These are phyloP conservation scores for Pelagia noctiluca DNA, from an alignment of 30 jellyfish, hydroid and myxozoan species.

Conservation along the genomic window DNA sequence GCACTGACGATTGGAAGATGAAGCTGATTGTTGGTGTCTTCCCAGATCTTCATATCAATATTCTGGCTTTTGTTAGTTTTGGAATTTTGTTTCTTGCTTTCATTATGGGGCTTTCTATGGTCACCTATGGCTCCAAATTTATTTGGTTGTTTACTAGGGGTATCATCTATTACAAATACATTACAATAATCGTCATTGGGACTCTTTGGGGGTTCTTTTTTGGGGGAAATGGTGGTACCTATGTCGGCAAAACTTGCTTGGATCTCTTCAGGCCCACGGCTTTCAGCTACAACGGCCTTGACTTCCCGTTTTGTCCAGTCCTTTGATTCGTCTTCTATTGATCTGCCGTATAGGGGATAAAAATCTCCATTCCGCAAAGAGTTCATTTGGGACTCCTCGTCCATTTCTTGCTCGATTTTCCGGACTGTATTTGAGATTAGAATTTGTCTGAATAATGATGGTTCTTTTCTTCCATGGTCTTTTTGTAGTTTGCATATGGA, in stretches of 20 bases:
- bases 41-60: constrained; percentile 58
- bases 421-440: constrained; percentile 87
- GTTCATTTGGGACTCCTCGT: constrained; percentile 75
- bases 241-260: constrained; percentile 79
- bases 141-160: constrained; percentile 41
- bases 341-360: constrained; percentile 50
- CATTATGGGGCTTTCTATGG: constrained; percentile 67
- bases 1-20: constrained; percentile 37
- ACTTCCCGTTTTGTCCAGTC: constrained; percentile 74
- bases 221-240: constrained; percentile 59
- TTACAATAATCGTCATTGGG: background rate
- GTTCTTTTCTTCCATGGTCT: constrained; percentile 93
- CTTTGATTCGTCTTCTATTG: constrained; percentile 48
- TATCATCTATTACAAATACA: constrained; percentile 23
- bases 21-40: constrained; percentile 45
- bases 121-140: constrained; percentile 96
- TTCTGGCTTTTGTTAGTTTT: background rate
- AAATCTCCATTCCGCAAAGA: constrained; percentile 49
- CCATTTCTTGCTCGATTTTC: constrained; percentile 91
- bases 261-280: constrained; percentile 63
- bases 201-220: background rate
- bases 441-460: constrained; percentile 78
- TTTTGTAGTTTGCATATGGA: constrained; percentile 92
- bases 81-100: constrained; percentile 23
- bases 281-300: constrained; percentile 52